Evolutionary conservation across 2,888 invertebrate genomes (phyloP), one percentile per base, ranked within the genome.

Genomic region (Noctua pronuba): DNA sequence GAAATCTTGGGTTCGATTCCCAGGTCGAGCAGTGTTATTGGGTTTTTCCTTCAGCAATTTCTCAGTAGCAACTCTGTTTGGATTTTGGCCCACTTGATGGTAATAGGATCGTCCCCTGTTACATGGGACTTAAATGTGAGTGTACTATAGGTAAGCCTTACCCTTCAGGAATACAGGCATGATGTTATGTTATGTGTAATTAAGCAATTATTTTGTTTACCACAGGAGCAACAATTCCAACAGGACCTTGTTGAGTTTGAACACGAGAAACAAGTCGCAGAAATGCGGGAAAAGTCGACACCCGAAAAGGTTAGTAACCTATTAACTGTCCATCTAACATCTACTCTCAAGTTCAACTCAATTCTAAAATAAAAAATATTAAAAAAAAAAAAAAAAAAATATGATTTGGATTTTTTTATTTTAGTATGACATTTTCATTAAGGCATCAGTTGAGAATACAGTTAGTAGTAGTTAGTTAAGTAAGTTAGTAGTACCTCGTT

Each of bases 221-320:
- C 5, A 28, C 94, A 98, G 97, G 98, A 98, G 92, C 97, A 97
- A 90, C 97, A 97, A 88, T 97, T 97, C 97, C 97, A 97, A 92
- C 97, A 98, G 89, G 98, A 98, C 92, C 94, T 98, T 87, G 97
- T 98, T 88, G 98, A 98, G 94, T 98, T 97, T 97, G 98, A 98
- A 95, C 97, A 97, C 86, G 98, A 98, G 94, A 98, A 98, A 91
- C 97, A 96, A 95, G 94, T 97, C 92, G 96, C 96, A 73, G 97
- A 97, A 92, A 97, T 98, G 90, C 98, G 98, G 92, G 98, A 98
- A 93, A 98, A 98, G 92, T 98, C 98, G 89, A 98, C 98, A 73
- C 98, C 98, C 67, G 98, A 99, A 96, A 98, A 98, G 97, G 98
- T 98, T 38, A n/a, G 84, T 66, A 21, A 31, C 0, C 13, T 41